Evolutionary conservation across 2,888 invertebrate species (phyloP), one percentile per base, ranked within the genome.

Genomic region (Parnassius orleans): DNA sequence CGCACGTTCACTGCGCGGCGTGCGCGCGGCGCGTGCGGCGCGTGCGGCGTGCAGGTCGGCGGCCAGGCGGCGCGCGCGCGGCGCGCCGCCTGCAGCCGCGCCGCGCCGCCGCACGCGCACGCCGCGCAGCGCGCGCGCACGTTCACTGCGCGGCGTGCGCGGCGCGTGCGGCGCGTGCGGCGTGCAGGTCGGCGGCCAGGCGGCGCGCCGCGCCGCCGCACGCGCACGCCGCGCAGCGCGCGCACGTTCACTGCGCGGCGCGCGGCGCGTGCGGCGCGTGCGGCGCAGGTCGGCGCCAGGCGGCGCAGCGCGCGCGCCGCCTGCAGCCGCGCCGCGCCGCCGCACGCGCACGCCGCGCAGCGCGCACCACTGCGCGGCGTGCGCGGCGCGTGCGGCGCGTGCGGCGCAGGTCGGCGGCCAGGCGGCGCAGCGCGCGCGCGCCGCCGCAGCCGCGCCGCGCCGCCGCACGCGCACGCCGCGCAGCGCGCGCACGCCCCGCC

Each of bases 1-100:
- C 3, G 3, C 98, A 83, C 92, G 98, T 60, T 97, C 98, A 48
- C 61, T 47, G 70, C 57, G 66, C 3, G n/a, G 24, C 3, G n/a
- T n/a, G n/a, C n/a, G 52, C 68, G 67, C 64, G 3, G 69, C 73
- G 68, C 73, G 70, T 61, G 65, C 61, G 44, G 56, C 61, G n/a
- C n/a, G n/a, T n/a, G n/a, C n/a, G n/a, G 15, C 65, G n/a, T n/a
- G 69, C 65, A 75, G 75, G 65, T 78, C 73, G 2, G 67, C 70
- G n/a, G 69, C 63, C 41, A 73, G 64, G 33, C 64, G 65, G 53
- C 72, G 72, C 42, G 65, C 58, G 74, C 73, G n/a, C n/a, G n/a
- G 50, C 72, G 74, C 65, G 83, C 80, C 44, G 75, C 70, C 60
- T 69, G 66, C 72, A 83, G 79, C 72, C 79, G 76, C 57, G 74